Conservation (phyloP, 2,888 invertebrate species). For the Tetrapedia diversipes region DNA sequence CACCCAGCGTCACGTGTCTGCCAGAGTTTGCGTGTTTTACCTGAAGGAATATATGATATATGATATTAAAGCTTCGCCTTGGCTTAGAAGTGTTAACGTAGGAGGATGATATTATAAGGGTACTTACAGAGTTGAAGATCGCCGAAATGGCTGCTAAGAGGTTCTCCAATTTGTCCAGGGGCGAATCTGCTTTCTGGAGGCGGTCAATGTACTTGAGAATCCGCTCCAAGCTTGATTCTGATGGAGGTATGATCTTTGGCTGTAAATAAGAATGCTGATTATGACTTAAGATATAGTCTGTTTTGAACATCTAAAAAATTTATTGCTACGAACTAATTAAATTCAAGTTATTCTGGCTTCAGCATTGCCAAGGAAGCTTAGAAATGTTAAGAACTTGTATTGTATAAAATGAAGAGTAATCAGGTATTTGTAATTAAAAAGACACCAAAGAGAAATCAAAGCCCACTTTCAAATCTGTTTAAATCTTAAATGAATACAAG, state of each 20-base stretch:
- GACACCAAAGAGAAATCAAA: neutral
- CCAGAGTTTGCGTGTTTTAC: constrained; percentile 87
- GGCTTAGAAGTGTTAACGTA: neutral
- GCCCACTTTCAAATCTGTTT: neutral
- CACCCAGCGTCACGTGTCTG: constrained; percentile 86
- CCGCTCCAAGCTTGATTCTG: constrained; percentile 88
- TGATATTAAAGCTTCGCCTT: neutral
- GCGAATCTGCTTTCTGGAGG: constrained; percentile 95
- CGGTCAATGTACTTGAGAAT: constrained; percentile 91
- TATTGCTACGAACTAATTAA: neutral
- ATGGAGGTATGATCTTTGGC: constrained; percentile 91
- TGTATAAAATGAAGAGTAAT: neutral
- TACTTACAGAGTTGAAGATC: constrained; percentile 91
- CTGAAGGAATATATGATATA: constrained; percentile 80
- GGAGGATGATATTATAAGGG: neutral
- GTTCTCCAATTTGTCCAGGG: constrained; percentile 95
- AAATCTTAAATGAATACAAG: neutral
- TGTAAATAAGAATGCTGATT: constrained; percentile 69
- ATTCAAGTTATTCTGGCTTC: neutral
- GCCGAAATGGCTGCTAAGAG: constrained; percentile 94
- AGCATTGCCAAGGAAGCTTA: neutral
- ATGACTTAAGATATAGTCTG: neutral
- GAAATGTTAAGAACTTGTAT: neutral
- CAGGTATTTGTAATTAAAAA: neutral
- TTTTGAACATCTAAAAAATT: neutral